Base-by-base conservation (phyloP, 2,113 vertebrate genomes). In the Mesembrinibis cayennensis region DNA sequence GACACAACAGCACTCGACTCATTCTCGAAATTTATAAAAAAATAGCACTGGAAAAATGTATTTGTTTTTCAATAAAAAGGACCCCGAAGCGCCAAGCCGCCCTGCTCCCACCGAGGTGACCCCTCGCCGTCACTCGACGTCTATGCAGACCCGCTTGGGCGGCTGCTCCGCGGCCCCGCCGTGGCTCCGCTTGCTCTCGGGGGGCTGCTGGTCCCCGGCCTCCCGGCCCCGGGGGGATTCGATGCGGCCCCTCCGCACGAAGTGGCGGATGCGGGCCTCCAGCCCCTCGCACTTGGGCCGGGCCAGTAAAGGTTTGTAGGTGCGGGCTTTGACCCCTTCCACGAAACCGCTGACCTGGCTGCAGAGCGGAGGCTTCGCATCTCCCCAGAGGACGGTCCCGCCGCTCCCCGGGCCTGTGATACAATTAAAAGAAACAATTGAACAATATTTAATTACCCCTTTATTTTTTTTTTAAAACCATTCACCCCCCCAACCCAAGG, bases 231-330 rank as follows among this genome's bases (percentile, higher is more conserved):
- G 58, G 22, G 87, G 91, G 5, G 62, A 53, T 0, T 98, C 98
- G 26, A 99, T 98, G 66, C 99, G 96, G 49, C 99, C 99, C 96
- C 99, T 98, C 22, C 97, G 98, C 74, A 99, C 98, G 53, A 99
- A 99, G 84, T 99, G 99, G 58, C 98, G 98, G 86, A 99, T 99
- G 56, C 99, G 97, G 7, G 99, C 99, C 95, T 99, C 99, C 95
- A 99, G 96, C 67, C 99, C 99, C 97, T 99, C 98, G 47, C 99
- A 99, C 66, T 98, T 97, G 1, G 99, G 99, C 9, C 99, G 98
- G 63, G 99, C 98, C 97, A 99, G 97, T 65, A 99, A 87, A 0
- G 98, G 99, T 20, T 98, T 98, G 95, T 99, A 99, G 21, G 98
- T 98, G 21, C 96, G 98, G n/a, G 98, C 98, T 82, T 96, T 98